Evolutionary conservation across 2,888 invertebrate genomes (phyloP), one percentile per base, ranked within the genome.

Genomic region (Lepetodrilus schrolli): DNA sequence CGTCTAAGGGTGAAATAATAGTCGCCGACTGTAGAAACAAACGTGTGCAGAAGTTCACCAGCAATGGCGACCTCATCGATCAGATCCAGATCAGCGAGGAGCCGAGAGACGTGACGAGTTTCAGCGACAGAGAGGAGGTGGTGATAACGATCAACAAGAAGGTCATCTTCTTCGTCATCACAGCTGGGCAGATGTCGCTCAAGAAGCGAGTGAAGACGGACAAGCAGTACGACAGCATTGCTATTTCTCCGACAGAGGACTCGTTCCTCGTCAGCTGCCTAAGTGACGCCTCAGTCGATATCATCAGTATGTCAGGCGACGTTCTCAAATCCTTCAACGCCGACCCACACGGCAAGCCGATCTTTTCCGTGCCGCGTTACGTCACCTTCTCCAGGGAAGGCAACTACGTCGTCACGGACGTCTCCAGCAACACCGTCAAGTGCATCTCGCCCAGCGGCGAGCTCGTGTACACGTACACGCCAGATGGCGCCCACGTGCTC

Each of bases 1-100:
- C 84, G 0, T 73, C 82, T 21, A 76, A 77, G n/a, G 86, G 85
- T 50, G 85, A 87, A 38, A 85, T 87, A 37, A 81, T 87, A 23
- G 86, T 87, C 2, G 84, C 82, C 5, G 87, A 87, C 74, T 83
- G 85, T 68, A 82, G 82, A 30, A 85, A 85, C 77, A 84, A 82
- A 47, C 70, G 83, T 5, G 81, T 87, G 50, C 87, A 87, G 72
- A 87, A 87, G 71, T 87, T 86, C 72, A 80, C 82, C 75, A 83
- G 81, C 74, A 78, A 76, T 37, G 87, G 87, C 4, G 83, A 84
- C 26, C 81, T 85, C 43, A 82, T 85, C 5, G 87, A 87, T 68
- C 85, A 87, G 72, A 84, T 86, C 3, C 84, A 84, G 66, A 74
- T 87, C 21, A 83, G 82, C 47, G 86, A 85, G 34, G 86, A 87